A percentile compares a stretch with the other conserved stretches of the same genome.
Conservation (phyloP, 2,888 invertebrate genomes). For the Plagodis dolabraria region DNA sequence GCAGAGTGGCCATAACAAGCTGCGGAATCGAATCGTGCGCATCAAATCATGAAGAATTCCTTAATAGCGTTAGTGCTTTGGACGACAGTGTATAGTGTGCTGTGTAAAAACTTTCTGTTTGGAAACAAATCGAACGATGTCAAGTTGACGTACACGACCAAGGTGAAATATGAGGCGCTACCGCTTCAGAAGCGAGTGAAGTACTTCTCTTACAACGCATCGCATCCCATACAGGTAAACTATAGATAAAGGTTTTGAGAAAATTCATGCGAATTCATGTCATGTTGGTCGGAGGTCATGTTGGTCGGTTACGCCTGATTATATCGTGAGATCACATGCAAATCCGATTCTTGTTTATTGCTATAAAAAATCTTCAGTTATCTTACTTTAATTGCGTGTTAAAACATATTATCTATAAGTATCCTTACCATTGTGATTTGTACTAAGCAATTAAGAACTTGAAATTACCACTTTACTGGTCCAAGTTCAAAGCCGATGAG, state of each 20-base stretch:
- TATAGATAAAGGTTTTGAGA: neutral
- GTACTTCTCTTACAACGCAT: constrained; percentile 47
- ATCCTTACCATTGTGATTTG: too few relatives aligned
- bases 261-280: neutral
- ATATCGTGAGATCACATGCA: too few relatives aligned
- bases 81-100: constrained; percentile 42
- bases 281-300: neutral
- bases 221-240: constrained; percentile 50
- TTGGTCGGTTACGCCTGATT: neutral
- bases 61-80: constrained; percentile 35
- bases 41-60: constrained; percentile 32
- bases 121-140: constrained; percentile 45
- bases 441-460: too few relatives aligned
- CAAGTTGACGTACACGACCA: constrained; percentile 44
- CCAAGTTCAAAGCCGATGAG: too few relatives aligned
- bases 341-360: too few relatives aligned
- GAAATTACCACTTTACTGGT: too few relatives aligned
- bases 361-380: too few relatives aligned
- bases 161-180: constrained; percentile 54
- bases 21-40: constrained; percentile 5
- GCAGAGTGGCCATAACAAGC: constrained; percentile 3
- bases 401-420: too few relatives aligned
- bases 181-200: constrained; percentile 58
- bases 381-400: too few relatives aligned
- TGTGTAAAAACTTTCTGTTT: constrained; percentile 51